These are phyloP conservation scores for Syngnathus rostellatus DNA, from an alignment of 2,797 vertebrate genomes.

Conservation along the genomic window DNA sequence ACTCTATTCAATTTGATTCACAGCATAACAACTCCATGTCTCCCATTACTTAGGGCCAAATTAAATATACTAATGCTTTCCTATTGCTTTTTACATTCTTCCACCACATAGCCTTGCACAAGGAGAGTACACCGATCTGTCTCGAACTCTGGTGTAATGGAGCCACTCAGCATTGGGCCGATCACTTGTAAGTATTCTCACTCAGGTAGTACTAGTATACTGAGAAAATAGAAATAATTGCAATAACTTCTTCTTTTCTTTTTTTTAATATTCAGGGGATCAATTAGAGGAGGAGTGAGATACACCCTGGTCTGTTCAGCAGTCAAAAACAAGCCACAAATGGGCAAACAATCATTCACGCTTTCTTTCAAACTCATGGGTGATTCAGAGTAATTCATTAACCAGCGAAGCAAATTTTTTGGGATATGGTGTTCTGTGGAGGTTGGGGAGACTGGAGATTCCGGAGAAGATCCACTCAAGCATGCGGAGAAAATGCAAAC, in stretches of 20 bases:
- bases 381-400: neutral
- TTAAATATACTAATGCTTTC: neutral
- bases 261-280: constrained; percentile 29
- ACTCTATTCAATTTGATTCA: neutral
- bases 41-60: neutral
- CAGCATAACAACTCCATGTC: neutral
- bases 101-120: constrained; percentile 26
- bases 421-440: neutral
- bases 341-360: neutral
- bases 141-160: constrained; percentile 16
- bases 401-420: neutral
- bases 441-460: neutral
- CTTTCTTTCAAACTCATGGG: neutral
- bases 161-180: constrained; percentile 38
- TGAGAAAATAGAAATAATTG: neutral
- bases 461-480: neutral
- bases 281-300: neutral
- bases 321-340: neutral
- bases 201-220: neutral
- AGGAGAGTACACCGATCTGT: constrained; percentile 25
- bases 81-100: neutral
- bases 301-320: neutral
- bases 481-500: neutral
- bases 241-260: constrained; percentile 6
- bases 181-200: constrained; percentile 39